phyloP scores from a whole-genome alignment of 2,797 vertebrate genomes.

The Lagorchestes hirsutus region DNA sequence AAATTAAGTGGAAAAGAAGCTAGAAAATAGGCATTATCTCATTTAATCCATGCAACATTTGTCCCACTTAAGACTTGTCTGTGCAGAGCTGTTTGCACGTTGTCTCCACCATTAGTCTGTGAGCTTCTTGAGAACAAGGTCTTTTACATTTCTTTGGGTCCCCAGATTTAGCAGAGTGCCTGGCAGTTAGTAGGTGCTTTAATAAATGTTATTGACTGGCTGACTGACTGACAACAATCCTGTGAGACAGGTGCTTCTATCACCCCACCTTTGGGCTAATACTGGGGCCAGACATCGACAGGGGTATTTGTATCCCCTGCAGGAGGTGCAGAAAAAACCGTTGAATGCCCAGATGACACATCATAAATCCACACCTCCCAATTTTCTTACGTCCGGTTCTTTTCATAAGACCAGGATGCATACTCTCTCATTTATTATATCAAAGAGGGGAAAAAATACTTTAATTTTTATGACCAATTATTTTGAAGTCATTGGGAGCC shows the following conservation, averaged over 20 bases:
- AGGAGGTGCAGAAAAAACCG: neutral
- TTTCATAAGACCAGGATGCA: neutral
- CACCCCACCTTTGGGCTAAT: neutral
- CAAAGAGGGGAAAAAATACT: neutral
- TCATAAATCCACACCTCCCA: conserved; percentile 8
- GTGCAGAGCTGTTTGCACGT: neutral
- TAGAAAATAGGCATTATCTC: neutral
- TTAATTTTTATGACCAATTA: conserved; percentile 16
- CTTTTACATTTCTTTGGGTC: neutral
- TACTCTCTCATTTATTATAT: conserved; percentile 10
- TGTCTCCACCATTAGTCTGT: neutral
- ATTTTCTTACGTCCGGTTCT: neutral
- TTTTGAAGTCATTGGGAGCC: conserved; percentile 12
- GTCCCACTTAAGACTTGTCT: neutral
- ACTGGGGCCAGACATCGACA: neutral
- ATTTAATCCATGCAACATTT: neutral
- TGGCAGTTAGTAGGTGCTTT: neutral
- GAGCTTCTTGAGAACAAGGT: neutral
- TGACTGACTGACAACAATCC: neutral
- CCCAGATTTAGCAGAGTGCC: neutral
- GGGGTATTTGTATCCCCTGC: neutral
- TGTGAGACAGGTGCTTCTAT: neutral
- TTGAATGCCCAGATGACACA: conserved; percentile 39
- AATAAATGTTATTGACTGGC: neutral
- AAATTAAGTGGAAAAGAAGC: neutral